These are phyloP conservation scores for rat (Rattus norvegicus) DNA, from an alignment of 2,113 vertebrate genomes.

Conservation along the genomic window GRCr8 NC_086033.1:10796001-10796500, in stretches of 20 bases:
- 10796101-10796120: not conserved
- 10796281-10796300: conserved; percentile 32
- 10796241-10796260: not conserved
- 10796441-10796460: conserved; percentile 11
- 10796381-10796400: not conserved
- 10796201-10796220: not conserved
- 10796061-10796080: not conserved
- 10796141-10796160: not conserved
- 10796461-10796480: not conserved
- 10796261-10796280: not conserved
- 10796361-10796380: conserved; percentile 13
- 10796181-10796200: not conserved
- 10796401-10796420: not conserved
- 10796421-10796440: not conserved
- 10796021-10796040: not conserved
- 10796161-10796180: not conserved
- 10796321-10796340: not conserved
- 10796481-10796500: conserved; percentile 44
- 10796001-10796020: not conserved
- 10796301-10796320: conserved; percentile 5
- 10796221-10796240: not conserved
- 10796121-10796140: not conserved
- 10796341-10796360: conserved; percentile 31
- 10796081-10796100: not conserved
- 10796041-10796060: not conserved